Base-by-base conservation (phyloP, 1,140 invertebrate genomes). In the Nephotettix cincticeps region DNA sequence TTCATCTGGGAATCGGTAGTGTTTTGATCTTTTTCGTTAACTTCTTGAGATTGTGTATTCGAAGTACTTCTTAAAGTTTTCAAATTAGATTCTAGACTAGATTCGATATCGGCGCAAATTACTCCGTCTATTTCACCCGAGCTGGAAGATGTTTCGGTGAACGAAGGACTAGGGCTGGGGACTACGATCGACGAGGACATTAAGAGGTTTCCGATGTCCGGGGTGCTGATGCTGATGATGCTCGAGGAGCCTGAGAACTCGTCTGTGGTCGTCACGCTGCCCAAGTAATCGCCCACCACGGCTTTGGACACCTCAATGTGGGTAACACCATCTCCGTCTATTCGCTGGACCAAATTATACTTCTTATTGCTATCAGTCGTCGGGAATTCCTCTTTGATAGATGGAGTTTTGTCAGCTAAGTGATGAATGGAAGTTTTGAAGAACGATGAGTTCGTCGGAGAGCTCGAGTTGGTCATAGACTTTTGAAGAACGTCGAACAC, bases 221-320 rank as follows among this genome's bases (percentile, higher is more conserved):
- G 76, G 0, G 76, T 76, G 28, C 71, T 77, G 21, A 77, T 77
- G 56, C 76, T 77, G 29, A 77, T 76, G 28, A 77, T 77, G 64
- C 74, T 76, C 13, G 74, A 75, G 21, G 75, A 69, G 66, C 32
- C 71, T 25, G 19, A 54, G 56, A 27, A 61, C 56, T 61, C 40
- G 19, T n/a, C 13, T 51, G n/a, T 30, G 11, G 61, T 32, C 63
- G 40, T 47, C 64, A 32, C 25, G 23, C 14, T 21, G 25, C 25
- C 28, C 11, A 30, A 29, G 29, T 29, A 21, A 51, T 23, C 21
- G 14, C 25, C 69, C 3, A 36, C 47, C 6, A 36, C 47, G 3
- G 61, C 72, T n/a, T 66, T 23, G 0, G 75, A 72, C 13, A 77
- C 75, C 43, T 77, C 76, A 29, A 77, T 77, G 45, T 77, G 76